Conservation (phyloP, 2,113 vertebrate genomes). For the Bombycilla garrulus region DNA sequence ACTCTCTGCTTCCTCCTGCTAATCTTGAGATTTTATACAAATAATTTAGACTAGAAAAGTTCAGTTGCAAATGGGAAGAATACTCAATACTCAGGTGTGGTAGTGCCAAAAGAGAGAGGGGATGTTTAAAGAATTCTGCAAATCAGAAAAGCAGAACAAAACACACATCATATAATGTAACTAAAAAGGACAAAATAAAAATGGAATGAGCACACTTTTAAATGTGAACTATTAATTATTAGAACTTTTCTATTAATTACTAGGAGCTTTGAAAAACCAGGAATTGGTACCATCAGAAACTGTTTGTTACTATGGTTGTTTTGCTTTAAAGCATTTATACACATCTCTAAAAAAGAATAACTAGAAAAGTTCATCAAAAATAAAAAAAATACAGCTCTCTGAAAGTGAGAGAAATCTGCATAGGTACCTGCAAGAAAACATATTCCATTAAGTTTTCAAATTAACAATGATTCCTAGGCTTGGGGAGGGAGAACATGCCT, state of each 20-base stretch:
- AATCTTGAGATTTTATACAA: background rate
- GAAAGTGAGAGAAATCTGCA: background rate
- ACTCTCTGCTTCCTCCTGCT: background rate
- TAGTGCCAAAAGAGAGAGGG: background rate
- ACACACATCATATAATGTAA: background rate
- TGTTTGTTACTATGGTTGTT: background rate
- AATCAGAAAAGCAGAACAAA: background rate
- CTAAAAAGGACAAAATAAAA: background rate
- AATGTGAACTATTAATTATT: background rate
- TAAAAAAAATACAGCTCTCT: background rate
- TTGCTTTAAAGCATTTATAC: background rate
- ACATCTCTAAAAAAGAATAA: background rate
- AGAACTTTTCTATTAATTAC: background rate
- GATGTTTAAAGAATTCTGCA: constrained; percentile 22
- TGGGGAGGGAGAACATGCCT: background rate
- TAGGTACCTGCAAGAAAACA: background rate
- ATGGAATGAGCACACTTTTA: background rate
- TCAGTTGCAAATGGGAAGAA: constrained; percentile 10
- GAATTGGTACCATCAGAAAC: background rate
- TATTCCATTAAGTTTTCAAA: background rate
- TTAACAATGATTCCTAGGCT: background rate
- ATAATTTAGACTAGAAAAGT: background rate
- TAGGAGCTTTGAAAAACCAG: background rate
- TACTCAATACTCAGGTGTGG: background rate
- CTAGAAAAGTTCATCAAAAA: background rate